Evolutionary conservation across 2,113 vertebrate species (phyloP).

Genomic region (Narcine bancroftii): DNA sequence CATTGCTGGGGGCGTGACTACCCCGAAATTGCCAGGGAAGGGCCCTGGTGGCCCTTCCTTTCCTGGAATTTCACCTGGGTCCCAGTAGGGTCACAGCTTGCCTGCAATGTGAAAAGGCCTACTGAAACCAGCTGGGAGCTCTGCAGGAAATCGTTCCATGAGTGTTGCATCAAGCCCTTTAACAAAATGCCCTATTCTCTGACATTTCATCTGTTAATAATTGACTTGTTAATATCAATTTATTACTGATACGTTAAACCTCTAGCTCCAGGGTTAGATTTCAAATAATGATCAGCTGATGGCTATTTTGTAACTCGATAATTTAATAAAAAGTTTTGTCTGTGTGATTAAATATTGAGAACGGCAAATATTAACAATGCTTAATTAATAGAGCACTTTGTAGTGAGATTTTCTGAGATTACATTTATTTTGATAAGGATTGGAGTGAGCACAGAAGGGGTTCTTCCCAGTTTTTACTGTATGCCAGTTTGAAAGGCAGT

Average conservation of each 20-base stretch:
- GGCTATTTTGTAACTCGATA: not conserved
- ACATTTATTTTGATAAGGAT: not conserved
- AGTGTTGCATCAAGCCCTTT: not conserved
- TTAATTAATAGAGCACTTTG: not conserved
- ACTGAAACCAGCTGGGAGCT: not conserved
- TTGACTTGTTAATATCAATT: not conserved
- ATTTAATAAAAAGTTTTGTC: not conserved
- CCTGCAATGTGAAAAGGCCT: not conserved
- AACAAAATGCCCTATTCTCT: not conserved
- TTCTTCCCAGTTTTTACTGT: not conserved
- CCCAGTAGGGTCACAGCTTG: no score
- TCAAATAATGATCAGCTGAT: not conserved
- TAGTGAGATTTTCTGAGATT: not conserved
- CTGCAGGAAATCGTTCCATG: not conserved
- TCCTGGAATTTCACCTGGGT: no score
- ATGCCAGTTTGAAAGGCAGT: no score
- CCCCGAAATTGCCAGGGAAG: no score
- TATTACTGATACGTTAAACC: not conserved
- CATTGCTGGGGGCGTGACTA: no score
- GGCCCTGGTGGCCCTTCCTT: no score
- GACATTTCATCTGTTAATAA: not conserved
- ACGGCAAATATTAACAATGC: not conserved
- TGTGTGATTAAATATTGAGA: not conserved
- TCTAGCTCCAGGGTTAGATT: not conserved
- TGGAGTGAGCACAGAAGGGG: not conserved